Evolutionary conservation across 2,113 vertebrate genomes (phyloP), one percentile per base, ranked within the genome.

Genomic region (Lampris incognitus): DNA sequence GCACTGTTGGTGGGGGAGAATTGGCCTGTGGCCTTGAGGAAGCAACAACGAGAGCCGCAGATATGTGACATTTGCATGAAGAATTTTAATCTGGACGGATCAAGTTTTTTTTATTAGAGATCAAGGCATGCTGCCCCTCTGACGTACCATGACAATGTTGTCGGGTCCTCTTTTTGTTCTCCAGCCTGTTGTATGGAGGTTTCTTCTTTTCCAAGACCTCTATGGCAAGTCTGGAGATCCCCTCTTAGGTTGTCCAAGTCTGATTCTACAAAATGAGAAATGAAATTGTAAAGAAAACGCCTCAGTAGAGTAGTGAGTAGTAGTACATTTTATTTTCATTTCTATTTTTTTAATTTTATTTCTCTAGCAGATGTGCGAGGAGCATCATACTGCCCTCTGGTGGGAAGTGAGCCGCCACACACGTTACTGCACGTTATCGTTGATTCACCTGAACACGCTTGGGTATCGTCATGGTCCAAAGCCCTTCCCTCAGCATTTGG

Each of bases 391-490:
- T 75, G 42, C 44, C 37, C 44, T 66, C 50, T n/a, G 13, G 37
- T 70, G 58, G 44, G 1, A 8, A 49, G 44, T 24, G 40, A 10
- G 46, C 6, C 6, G 54, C 24, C 6, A 57, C 51, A 13, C 24
- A 67, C 2, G 63, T 6, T 46, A 42, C 11, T 41, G 48, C 1
- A 13, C 24, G 24, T 24, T 24, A 24, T 41, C 37, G 40, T 38
- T 39, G 6, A 38, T 39, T 82, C 75, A 92, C 89, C 92, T 85
- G 59, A 66, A 50, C 6, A 39, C 6, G 41, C 50, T 48, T 61
- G 65, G 36, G 48, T 88, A 3, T 86, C 80, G 6, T 85, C 63
- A 6, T 36, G 51, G 55, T 41, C 56, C 52, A 56, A 58, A 56
- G 57, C 5, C 44, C 13, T 72, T 40, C n/a, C 76, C n/a, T 60